A percentile compares a stretch with the other conserved stretches of the same genome.
These are phyloP conservation scores for Microtus richardsoni DNA, from an alignment of 2,113 vertebrate genomes.

Conservation along the genomic window DNA sequence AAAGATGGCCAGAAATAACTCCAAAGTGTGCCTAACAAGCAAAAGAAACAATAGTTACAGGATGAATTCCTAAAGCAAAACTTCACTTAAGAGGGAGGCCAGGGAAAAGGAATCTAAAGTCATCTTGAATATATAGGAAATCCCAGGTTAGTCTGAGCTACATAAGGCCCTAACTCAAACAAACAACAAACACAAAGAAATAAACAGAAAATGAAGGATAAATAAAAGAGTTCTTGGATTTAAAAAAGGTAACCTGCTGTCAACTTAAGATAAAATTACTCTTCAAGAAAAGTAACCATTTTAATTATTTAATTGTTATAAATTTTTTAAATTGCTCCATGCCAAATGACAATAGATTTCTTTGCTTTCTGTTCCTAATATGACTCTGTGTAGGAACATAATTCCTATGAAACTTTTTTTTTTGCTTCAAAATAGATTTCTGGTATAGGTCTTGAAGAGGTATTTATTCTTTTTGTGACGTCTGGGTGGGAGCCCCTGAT, in stretches of 20 bases:
- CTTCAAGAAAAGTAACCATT: not conserved
- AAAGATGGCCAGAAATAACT: slow-evolving; percentile 50
- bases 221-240: not conserved
- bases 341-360: not conserved
- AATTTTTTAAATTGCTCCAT: slow-evolving; percentile 1
- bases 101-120: not conserved
- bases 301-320: slow-evolving; percentile 46
- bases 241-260: not conserved
- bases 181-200: too few species aligned
- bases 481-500: slow-evolving; percentile 7
- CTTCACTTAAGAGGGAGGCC: not conserved
- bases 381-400: not conserved
- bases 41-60: not conserved
- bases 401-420: not conserved
- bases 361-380: not conserved
- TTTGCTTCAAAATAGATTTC: slow-evolving; percentile 17
- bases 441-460: not conserved
- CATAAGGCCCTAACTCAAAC: not conserved
- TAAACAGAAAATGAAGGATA: not conserved
- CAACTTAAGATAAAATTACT: slow-evolving; percentile 49
- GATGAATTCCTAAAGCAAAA: slow-evolving; percentile 33
- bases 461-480: slow-evolving; percentile 20
- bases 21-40: slow-evolving; percentile 19
- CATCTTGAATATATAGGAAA: not conserved
- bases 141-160: not conserved